phyloP scores from a whole-genome alignment of 53 echinoderm and acorn worm genomes.

The Arbacia lixula region DNA sequence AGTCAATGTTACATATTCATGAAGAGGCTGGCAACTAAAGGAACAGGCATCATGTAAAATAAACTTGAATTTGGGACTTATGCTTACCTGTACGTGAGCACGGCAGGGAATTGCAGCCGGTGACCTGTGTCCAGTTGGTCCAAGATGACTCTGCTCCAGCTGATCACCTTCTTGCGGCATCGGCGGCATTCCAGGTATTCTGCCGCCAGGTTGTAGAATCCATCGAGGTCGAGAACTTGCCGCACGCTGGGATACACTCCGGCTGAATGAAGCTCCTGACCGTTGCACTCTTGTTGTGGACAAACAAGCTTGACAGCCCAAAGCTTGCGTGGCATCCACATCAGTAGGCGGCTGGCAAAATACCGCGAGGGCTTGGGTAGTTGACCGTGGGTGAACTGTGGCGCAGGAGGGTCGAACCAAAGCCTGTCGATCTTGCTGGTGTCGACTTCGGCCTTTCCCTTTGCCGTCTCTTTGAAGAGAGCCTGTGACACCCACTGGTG shows the following conservation, averaged over 20 bases:
- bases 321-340: constrained; percentile 71
- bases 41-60: neutral
- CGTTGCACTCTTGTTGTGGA: constrained; percentile 14
- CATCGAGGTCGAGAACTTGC: constrained; percentile 70
- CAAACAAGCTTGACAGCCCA: constrained; percentile 32
- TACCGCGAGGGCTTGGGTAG: constrained; percentile 24
- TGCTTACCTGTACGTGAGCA: constrained; percentile 65
- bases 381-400: constrained; percentile 22
- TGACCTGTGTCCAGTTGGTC: constrained; percentile 69
- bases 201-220: constrained; percentile 69
- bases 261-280: constrained; percentile 32
- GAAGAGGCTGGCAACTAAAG: no score
- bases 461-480: constrained; percentile 46
- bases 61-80: neutral
- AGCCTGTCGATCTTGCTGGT: constrained; percentile 18
- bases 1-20: no score
- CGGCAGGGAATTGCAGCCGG: constrained; percentile 62
- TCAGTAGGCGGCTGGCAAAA: constrained; percentile 20
- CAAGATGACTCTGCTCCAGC: constrained; percentile 69
- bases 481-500: constrained; percentile 65
- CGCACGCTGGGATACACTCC: constrained; percentile 67
- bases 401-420: constrained; percentile 59
- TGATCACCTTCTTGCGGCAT: constrained; percentile 68
- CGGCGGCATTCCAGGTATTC: constrained; percentile 70
- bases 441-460: constrained; percentile 54